Percentiles rank a stretch among this genome's conserved stretches.
Conservation (phyloP, 2,113 vertebrate genomes). For the Sinocyclocheilus anshuiensis region DNA sequence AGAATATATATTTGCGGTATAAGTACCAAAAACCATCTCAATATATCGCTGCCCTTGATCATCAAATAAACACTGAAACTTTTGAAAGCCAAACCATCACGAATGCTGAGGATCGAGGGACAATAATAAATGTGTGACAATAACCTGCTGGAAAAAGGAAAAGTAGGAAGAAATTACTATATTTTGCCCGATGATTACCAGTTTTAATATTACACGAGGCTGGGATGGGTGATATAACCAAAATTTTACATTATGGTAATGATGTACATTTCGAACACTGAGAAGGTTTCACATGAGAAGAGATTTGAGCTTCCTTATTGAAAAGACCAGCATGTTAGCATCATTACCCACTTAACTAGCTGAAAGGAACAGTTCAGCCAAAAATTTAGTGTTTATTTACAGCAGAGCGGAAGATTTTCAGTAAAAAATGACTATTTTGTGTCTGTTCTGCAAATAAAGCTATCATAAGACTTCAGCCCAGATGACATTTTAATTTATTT, state of each 20-base stretch:
- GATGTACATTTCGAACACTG: background rate
- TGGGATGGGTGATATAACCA: background rate
- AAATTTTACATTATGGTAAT: background rate
- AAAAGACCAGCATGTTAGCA: constrained; percentile 5
- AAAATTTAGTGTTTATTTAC: background rate
- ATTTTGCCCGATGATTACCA: background rate
- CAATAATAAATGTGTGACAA: constrained; percentile 63
- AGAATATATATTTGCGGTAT: too few relatives aligned
- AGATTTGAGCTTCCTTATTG: background rate
- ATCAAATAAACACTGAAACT: constrained; percentile 65
- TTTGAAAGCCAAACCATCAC: constrained; percentile 64
- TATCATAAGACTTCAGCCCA: background rate
- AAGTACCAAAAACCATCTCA: too few relatives aligned
- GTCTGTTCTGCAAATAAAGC: background rate
- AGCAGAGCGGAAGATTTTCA: background rate
- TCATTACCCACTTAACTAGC: background rate
- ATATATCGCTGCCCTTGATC: constrained; percentile 72
- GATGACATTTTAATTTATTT: background rate
- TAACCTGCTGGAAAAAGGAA: constrained; percentile 60
- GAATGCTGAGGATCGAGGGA: constrained; percentile 56
- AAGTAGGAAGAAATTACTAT: background rate
- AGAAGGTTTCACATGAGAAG: background rate
- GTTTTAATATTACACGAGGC: background rate
- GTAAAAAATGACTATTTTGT: background rate
- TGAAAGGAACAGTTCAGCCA: background rate